These are phyloP conservation scores for Helostoma temminkii DNA, from an alignment of 2,797 vertebrate species.

Conservation along the genomic window DNA sequence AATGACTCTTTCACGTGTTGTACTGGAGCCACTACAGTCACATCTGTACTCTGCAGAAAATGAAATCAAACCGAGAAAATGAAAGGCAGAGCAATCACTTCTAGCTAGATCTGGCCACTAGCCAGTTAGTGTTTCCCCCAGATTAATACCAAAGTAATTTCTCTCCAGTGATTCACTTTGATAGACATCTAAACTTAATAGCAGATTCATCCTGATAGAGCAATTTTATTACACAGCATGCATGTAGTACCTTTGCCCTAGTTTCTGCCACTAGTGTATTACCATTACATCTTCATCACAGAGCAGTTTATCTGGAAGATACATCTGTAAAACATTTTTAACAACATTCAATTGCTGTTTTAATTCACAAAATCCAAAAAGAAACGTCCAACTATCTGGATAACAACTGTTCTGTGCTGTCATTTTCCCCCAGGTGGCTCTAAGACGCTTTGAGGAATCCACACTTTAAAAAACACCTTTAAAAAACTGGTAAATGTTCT, in stretches of 20 bases:
- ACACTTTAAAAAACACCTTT: neutral
- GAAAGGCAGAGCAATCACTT: constrained; percentile 3
- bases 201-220: constrained; percentile 17
- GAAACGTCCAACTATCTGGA: neutral
- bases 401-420: neutral
- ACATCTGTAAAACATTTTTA: too few relatives aligned
- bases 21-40: neutral
- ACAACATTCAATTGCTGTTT: neutral
- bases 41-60: neutral
- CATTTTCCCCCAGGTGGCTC: too few relatives aligned
- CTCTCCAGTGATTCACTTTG: constrained; percentile 5
- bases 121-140: neutral
- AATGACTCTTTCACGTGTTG: neutral
- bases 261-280: constrained; percentile 20
- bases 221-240: neutral
- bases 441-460: neutral
- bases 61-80: neutral
- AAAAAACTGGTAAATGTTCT: neutral
- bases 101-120: neutral
- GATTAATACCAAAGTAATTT: constrained; percentile 7
- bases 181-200: constrained; percentile 23
- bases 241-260: constrained; percentile 1
- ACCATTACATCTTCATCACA: neutral
- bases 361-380: neutral
- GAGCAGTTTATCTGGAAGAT: neutral